phyloP scores from a whole-genome alignment of 2,888 invertebrate species.

The Athalia cordata region DNA sequence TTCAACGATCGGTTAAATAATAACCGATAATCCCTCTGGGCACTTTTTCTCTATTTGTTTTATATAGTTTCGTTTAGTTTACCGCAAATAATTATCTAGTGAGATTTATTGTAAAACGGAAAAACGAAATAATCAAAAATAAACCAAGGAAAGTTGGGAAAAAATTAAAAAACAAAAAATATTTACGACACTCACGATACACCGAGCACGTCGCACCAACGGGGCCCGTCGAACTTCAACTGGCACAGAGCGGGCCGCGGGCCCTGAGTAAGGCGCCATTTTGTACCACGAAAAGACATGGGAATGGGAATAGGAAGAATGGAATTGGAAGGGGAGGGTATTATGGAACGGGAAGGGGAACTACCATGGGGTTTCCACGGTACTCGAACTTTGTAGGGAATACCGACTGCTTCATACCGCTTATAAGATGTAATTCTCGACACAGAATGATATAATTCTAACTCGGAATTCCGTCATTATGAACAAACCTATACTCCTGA shows the following conservation, averaged over 20 bases:
- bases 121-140: not conserved
- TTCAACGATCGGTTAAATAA: too few relatives aligned
- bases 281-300: conserved; percentile 50
- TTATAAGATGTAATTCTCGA: not conserved
- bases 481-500: too few relatives aligned
- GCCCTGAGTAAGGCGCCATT: conserved; percentile 64
- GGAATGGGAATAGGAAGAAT: conserved; percentile 29
- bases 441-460: not conserved
- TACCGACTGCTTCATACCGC: not conserved
- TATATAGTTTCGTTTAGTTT: too few relatives aligned
- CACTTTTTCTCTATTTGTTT: too few relatives aligned
- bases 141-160: not conserved
- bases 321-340: conserved; percentile 25
- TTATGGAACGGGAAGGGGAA: not conserved
- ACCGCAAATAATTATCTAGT: too few relatives aligned
- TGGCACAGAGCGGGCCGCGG: conserved; percentile 61
- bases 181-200: not conserved
- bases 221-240: conserved; percentile 69
- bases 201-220: conserved; percentile 61
- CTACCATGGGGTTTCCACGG: not conserved
- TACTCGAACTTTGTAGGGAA: conserved; percentile 9
- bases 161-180: conserved; percentile 5
- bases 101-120: not conserved
- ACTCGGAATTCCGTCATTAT: too few relatives aligned
- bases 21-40: too few relatives aligned